Conservation (phyloP, 2,888 invertebrate genomes). For the Herminia tarsipennalis region DNA sequence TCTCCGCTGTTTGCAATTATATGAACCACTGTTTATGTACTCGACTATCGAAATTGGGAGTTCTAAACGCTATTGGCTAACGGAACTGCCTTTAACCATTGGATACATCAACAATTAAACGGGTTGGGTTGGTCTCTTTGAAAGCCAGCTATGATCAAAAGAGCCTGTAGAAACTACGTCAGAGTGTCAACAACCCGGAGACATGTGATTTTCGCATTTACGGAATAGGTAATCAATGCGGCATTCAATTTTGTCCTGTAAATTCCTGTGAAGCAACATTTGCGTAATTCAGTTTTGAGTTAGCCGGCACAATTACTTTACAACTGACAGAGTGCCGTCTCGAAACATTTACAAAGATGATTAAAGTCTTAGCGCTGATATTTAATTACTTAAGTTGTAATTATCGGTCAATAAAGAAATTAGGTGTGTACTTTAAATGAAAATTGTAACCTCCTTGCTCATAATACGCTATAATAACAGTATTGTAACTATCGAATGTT, state of each 20-base stretch:
- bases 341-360: constrained; percentile 20
- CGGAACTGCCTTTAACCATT: constrained; percentile 17
- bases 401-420: constrained; percentile 7
- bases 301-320: constrained; percentile 17
- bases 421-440: background rate
- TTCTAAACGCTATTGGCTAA: constrained; percentile 16
- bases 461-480: no score
- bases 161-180: constrained; percentile 12
- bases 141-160: constrained; percentile 14
- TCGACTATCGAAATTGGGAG: no score
- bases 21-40: constrained; percentile 30
- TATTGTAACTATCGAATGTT: no score
- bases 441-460: no score
- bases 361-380: constrained; percentile 17
- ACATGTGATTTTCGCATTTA: constrained; percentile 25
- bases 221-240: constrained; percentile 27
- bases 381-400: constrained; percentile 15
- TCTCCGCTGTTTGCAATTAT: constrained; percentile 28
- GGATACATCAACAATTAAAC: constrained; percentile 18
- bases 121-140: constrained; percentile 21
- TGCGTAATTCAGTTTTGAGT: constrained; percentile 17
- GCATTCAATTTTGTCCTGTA: constrained; percentile 11
- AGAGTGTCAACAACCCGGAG: constrained; percentile 7
- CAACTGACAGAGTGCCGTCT: constrained; percentile 11
- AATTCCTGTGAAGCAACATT: constrained; percentile 10